These are phyloP conservation scores for Polyploca ridens DNA, from an alignment of 2,888 invertebrate species.

Conservation along the genomic window DNA sequence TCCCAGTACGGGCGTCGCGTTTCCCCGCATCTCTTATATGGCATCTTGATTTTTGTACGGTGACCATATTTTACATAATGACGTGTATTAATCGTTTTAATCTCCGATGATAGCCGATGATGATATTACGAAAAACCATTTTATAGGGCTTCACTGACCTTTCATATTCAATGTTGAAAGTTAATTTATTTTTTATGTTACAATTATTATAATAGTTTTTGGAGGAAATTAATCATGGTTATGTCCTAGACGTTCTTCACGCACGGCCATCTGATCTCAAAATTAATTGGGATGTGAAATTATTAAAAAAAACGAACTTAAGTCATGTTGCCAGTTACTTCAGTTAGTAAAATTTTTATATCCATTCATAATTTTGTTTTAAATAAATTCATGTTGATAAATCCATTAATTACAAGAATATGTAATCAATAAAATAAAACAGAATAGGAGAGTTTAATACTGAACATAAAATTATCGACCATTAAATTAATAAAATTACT, in stretches of 20 bases:
- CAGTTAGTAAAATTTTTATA: too few species aligned
- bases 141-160: slow-evolving; percentile 10
- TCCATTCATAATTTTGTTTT: neutral
- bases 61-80: slow-evolving; percentile 57
- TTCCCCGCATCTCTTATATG: slow-evolving; percentile 49
- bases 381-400: neutral
- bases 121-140: slow-evolving; percentile 7
- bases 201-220: neutral
- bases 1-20: slow-evolving; percentile 44
- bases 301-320: too few species aligned
- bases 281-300: too few species aligned
- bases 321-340: too few species aligned
- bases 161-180: slow-evolving; percentile 6
- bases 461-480: neutral
- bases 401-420: neutral
- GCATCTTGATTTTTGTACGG: slow-evolving; percentile 50
- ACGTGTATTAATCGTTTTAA: slow-evolving; percentile 60
- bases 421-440: neutral
- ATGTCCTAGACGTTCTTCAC: neutral
- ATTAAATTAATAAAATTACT: neutral
- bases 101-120: slow-evolving; percentile 39
- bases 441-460: neutral
- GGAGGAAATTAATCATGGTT: neutral
- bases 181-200: slow-evolving; percentile 9
- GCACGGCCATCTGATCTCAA: too few species aligned